Evolutionary conservation across 2,113 vertebrate species (phyloP), one percentile per base, ranked within the genome.

Genomic region (Dolichotis patagonum): DNA sequence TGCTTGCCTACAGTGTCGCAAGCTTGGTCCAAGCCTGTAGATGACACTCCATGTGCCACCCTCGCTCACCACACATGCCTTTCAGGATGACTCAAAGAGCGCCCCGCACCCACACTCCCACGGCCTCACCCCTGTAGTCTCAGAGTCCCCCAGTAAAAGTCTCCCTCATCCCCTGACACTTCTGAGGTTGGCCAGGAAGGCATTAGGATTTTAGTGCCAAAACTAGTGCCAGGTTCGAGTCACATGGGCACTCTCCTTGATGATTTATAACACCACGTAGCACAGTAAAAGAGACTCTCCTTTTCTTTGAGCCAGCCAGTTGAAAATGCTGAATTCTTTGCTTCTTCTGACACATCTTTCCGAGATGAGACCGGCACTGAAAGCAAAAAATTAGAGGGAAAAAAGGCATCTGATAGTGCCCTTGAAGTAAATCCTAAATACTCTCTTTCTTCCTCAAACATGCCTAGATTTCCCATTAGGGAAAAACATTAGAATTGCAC

Each of bases 191-290:
- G 69, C 60, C 77, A 93, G 46, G 78, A 71, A 90, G 93, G 52
- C 69, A 95, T 86, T 89, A 95, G 78, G 41, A 32, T 96, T 94
- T 96, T 88, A 92, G 19, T 85, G 52, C 54, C 88, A 78, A 26
- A 95, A 96, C 96, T 90, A 95, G 92, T 90, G 32, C 46, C 77
- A 93, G 87, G 89, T 95, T 91, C 95, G 35, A 92, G 88, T 82
- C 88, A 78, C n/a, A 54, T 0, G 1, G 63, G 77, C 16, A 88
- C 69, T 82, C 81, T 81, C 63, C 41, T 85, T 52, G 16, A 41
- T 88, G 95, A 97, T 95, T 95, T 97, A 94, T 85, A 71, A 82
- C 11, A 43, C 49, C 60, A 91, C 71, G 6, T 35, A 91, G 38
- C 69, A 54, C 14, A 85, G 71, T 97, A 96, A 95, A 95, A 63